Percentiles rank a stretch among this genome's conserved stretches.
phyloP scores from a whole-genome alignment of 2,888 invertebrate genomes.

The Stratiomys singularior region DNA sequence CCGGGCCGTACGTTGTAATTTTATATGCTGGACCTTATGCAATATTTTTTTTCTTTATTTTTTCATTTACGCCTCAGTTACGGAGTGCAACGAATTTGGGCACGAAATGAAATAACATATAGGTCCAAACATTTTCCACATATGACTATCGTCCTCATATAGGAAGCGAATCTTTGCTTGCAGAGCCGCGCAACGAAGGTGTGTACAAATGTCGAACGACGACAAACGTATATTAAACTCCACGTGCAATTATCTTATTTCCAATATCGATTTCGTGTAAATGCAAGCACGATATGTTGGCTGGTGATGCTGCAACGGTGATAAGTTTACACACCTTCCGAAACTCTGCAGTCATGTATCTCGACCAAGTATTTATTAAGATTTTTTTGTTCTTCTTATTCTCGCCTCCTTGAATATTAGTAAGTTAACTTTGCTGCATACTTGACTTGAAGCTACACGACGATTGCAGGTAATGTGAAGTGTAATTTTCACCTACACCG shows the following conservation, averaged over 20 bases:
- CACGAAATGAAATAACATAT: background rate
- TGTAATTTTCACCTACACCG: constrained; percentile 39
- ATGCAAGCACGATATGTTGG: background rate
- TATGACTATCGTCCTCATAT: too few relatives aligned
- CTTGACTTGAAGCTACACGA: too few relatives aligned
- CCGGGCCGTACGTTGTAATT: too few relatives aligned
- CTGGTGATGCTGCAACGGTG: background rate
- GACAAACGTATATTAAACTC: too few relatives aligned
- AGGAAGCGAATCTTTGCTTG: too few relatives aligned
- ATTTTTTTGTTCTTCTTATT: background rate
- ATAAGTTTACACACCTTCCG: constrained; percentile 13
- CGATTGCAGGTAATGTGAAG: background rate
- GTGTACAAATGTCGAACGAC: too few relatives aligned
- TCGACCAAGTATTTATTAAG: background rate
- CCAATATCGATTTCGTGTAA: constrained; percentile 36
- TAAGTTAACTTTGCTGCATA: too few relatives aligned
- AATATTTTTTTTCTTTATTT: background rate
- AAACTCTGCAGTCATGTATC: background rate
- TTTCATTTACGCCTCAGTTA: background rate
- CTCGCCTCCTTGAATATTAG: background rate
- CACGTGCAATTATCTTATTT: constrained; percentile 20
- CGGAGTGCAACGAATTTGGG: constrained; percentile 24
- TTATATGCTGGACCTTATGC: constrained; percentile 4
- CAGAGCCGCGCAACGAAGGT: too few relatives aligned
- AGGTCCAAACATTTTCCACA: too few relatives aligned